Base-by-base conservation (phyloP, 1,140 invertebrate genomes). In the Diorhabda elongata region DNA sequence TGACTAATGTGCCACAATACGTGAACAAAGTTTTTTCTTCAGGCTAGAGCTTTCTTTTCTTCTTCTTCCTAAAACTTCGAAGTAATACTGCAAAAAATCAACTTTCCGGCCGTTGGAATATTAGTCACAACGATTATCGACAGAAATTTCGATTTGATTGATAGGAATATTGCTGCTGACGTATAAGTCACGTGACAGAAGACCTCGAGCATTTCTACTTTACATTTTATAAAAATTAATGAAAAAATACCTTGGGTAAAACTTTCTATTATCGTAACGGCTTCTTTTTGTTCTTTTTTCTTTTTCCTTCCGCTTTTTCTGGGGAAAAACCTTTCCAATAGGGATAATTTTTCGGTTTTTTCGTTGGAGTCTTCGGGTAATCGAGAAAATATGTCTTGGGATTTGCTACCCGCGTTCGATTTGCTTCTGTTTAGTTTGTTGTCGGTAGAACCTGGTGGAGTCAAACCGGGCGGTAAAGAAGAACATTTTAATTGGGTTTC, bases 261-360 rank as follows among this genome's bases (percentile, higher is more conserved):
- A 42, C 59, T 61, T n/a, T 61, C 42, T 2, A 42, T 8, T 1
- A 42, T 42, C 26, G 26, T n/a, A 6, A 44, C 64, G 8, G 83
- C 58, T 83, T 83, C 43, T 67, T 85, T 84, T 57, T 62, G 64
- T n/a, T 73, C 72, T 42, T 68, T 73, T 66, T 84, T 86, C 70
- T 86, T 87, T 77, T 88, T 89, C 73, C 88, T 87, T 9, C 87
- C 87, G 73, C 87, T 90, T 71, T 87, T 85, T 62, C 89, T 83
- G 5, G 87, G 81, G 44, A 90, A 82, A 26, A 91, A 77, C 66
- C 88, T 83, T 44, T 87, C 85, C 77, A 90, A 88, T 74, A 90
- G 89, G 41, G 88, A 88, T 86, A 75, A 83, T 41, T 80, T 81
- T 72, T 85, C 84, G 69, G 86, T 83, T 69, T 83, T 83, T 70